phyloP scores from a whole-genome alignment of 2,888 invertebrate species.

The Pimpla rufipes region DNA sequence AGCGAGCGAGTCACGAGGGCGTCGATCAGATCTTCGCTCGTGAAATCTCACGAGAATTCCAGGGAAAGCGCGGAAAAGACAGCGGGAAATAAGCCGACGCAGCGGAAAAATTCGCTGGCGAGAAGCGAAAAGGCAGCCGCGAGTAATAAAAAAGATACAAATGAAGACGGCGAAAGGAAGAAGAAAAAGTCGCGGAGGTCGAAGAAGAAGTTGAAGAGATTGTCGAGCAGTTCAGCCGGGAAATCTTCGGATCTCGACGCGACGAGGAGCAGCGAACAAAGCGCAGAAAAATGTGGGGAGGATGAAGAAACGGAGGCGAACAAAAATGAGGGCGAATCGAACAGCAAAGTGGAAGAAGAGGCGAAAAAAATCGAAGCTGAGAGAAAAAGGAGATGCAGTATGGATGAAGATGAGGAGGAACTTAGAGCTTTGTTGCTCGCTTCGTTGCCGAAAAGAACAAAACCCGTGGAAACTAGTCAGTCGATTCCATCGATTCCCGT shows the following conservation, averaged over 20 bases:
- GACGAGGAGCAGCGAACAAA: background rate
- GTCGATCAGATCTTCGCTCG: background rate
- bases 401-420: slow-evolving; percentile 83
- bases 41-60: background rate
- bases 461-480: slow-evolving; percentile 28
- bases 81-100: no score
- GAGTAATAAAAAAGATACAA: background rate
- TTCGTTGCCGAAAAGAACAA: slow-evolving; percentile 78
- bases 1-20: background rate
- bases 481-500: slow-evolving; percentile 35
- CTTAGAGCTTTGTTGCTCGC: slow-evolving; percentile 81
- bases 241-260: slow-evolving; percentile 3
- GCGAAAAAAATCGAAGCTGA: slow-evolving; percentile 18
- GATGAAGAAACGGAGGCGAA: slow-evolving; percentile 24
- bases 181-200: slow-evolving; percentile 33
- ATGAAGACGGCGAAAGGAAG: slow-evolving; percentile 18
- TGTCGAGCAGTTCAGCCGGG: background rate
- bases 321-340: background rate
- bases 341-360: background rate
- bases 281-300: slow-evolving; percentile 5
- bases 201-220: background rate
- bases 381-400: slow-evolving; percentile 75
- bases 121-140: background rate
- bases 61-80: background rate
- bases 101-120: background rate